phyloP scores from a whole-genome alignment of 1,140 invertebrate genomes.

The Drosophila sp. region DNA sequence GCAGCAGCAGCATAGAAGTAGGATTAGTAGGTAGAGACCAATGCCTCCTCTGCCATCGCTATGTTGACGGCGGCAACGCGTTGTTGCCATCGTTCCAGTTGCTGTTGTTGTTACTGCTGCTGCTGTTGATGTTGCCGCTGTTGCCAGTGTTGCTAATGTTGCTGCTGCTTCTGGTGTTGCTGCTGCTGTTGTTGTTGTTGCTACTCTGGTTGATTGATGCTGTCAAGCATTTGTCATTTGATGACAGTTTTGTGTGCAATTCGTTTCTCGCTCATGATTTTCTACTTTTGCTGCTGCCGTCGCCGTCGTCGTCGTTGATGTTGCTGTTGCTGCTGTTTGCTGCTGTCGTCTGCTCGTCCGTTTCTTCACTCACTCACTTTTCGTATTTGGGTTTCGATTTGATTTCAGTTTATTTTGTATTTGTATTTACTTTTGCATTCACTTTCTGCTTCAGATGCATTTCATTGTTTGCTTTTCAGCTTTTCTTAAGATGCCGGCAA shows the following conservation, averaged over 20 bases:
- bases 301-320: conserved; percentile 24
- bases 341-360: conserved; percentile 23
- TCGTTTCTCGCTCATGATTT: conserved; percentile 81
- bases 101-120: conserved; percentile 8
- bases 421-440: conserved; percentile 60
- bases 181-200: conserved; percentile 37
- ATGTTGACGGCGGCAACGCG: conserved; percentile 52
- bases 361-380: conserved; percentile 43
- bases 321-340: conserved; percentile 14
- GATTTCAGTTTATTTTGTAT: conserved; percentile 33
- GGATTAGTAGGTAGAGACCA: conserved; percentile 27
- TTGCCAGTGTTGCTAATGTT: not conserved
- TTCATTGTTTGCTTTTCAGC: conserved; percentile 45
- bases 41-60: conserved; percentile 50
- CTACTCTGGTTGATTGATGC: conserved; percentile 76
- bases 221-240: conserved; percentile 83
- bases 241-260: conserved; percentile 83
- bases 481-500: conserved; percentile 13
- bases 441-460: conserved; percentile 64
- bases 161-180: conserved; percentile 18
- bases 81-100: conserved; percentile 52
- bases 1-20: conserved; percentile 41
- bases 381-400: conserved; percentile 32
- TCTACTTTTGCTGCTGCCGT: conserved; percentile 36
- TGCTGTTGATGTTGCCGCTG: not conserved